These are phyloP conservation scores for Hydra vulgaris DNA, from an alignment of 30 jellyfish, hydroid and myxozoan genomes.

Conservation along the genomic window DNA sequence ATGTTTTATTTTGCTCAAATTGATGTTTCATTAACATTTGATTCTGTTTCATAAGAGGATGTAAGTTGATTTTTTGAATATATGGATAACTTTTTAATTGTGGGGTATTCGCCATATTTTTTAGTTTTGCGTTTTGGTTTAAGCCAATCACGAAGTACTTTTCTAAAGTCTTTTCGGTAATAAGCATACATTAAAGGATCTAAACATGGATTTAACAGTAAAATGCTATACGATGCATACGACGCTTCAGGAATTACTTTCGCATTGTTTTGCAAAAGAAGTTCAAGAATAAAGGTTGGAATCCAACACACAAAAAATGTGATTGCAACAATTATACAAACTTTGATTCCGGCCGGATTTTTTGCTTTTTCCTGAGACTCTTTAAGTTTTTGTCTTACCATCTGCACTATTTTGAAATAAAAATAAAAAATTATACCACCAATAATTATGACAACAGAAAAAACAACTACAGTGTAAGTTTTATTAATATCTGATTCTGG, in stretches of 20 bases:
- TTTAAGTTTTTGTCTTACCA: conserved; percentile 13
- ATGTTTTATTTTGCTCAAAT: too few species aligned
- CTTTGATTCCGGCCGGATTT: conserved; percentile 38
- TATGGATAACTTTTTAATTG: not conserved
- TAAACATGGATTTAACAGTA: conserved; percentile 32
- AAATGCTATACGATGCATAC: conserved; percentile 12
- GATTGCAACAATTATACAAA: conserved; percentile 25
- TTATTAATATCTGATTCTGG: not conserved
- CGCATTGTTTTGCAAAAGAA: conserved; percentile 2
- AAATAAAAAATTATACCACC: conserved; percentile 12
- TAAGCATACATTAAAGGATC: conserved; percentile 50
- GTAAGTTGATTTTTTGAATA: not conserved
- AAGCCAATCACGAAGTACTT: conserved; percentile 9
- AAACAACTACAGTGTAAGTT: not conserved
- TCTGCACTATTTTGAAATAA: conserved; percentile 16
- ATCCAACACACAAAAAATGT: conserved; percentile 37
- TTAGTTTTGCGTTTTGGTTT: not conserved
- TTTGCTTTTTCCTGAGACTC: not conserved
- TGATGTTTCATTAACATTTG: not conserved
- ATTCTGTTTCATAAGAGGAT: not conserved
- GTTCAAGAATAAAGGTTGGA: conserved; percentile 25
- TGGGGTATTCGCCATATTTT: not conserved
- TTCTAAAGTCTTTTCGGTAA: conserved; percentile 32
- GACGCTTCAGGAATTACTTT: conserved; percentile 8
- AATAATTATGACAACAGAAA: conserved; percentile 16